Percentiles rank a stretch among this genome's conserved stretches.
phyloP scores from a whole-genome alignment of 2,888 invertebrate genomes.

The Prosapia bicincta region DNA sequence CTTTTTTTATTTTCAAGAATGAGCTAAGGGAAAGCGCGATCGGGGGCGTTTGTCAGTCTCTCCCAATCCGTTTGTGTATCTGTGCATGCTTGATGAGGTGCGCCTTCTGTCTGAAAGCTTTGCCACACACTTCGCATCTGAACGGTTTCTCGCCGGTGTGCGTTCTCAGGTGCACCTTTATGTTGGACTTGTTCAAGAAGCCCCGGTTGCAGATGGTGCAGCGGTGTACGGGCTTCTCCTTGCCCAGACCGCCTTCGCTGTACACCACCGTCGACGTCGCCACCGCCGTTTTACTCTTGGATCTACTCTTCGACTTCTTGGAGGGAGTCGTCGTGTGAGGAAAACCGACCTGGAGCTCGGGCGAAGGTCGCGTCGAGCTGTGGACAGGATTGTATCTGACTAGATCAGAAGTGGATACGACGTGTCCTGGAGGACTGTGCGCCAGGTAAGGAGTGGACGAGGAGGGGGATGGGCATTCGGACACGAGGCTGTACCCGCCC shows the following conservation, averaged over 20 bases:
- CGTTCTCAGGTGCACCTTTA: slow-evolving; percentile 87
- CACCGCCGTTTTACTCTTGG: slow-evolving; percentile 37
- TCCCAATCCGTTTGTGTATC: slow-evolving; percentile 89
- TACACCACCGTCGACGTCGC: slow-evolving; percentile 49
- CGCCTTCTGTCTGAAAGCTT: slow-evolving; percentile 90
- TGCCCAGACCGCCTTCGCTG: slow-evolving; percentile 68
- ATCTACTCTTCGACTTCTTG: slow-evolving; percentile 60
- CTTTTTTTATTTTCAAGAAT: background rate
- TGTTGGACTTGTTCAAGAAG: slow-evolving; percentile 89
- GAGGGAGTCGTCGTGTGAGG: slow-evolving; percentile 62
- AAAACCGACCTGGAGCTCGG: slow-evolving; percentile 40
- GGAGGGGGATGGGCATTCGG: slow-evolving; percentile 40
- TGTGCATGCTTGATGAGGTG: slow-evolving; percentile 92
- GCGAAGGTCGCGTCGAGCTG: slow-evolving; percentile 40
- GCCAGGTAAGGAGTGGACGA: slow-evolving; percentile 49
- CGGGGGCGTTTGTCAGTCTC: slow-evolving; percentile 64
- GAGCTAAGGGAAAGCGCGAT: background rate
- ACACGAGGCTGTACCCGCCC: slow-evolving; percentile 37
- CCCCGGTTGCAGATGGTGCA: slow-evolving; percentile 89
- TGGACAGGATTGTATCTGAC: slow-evolving; percentile 70
- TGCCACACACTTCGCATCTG: slow-evolving; percentile 85
- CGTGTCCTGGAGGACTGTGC: slow-evolving; percentile 80
- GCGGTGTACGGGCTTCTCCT: slow-evolving; percentile 88
- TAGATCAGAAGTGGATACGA: slow-evolving; percentile 80
- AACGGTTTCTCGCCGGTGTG: slow-evolving; percentile 94